These are phyloP conservation scores for Unio pictorum DNA, from an alignment of 2,888 invertebrate genomes.

Conservation along the genomic window DNA sequence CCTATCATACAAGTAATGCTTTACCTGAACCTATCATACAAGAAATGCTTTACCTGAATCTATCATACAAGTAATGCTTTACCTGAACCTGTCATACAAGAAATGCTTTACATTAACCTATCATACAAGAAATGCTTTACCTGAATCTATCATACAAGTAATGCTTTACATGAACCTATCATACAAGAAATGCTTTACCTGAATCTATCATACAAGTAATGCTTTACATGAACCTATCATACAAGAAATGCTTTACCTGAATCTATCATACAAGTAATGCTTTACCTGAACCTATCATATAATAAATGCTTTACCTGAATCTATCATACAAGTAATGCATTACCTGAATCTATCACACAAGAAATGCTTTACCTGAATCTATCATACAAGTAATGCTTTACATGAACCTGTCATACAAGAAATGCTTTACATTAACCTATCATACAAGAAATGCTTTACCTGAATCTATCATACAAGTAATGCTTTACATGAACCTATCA, in stretches of 20 bases:
- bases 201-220: not conserved
- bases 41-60: conserved; percentile 16
- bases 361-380: too few relatives aligned
- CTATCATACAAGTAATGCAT: too few relatives aligned
- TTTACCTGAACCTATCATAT: conserved; percentile 15
- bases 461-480: too few relatives aligned
- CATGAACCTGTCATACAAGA: too few relatives aligned
- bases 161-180: conserved; percentile 15
- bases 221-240: conserved; percentile 16
- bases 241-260: conserved; percentile 16
- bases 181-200: conserved; percentile 15
- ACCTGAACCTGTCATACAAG: conserved; percentile 14
- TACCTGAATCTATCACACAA: too few relatives aligned
- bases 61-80: not conserved
- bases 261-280: not conserved
- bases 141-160: not conserved
- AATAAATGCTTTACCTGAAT: conserved; percentile 16
- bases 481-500: too few relatives aligned
- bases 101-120: conserved; percentile 14
- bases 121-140: conserved; percentile 11
- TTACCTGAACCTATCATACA: conserved; percentile 16
- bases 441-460: too few relatives aligned
- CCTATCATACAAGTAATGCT: not conserved
- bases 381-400: too few relatives aligned
- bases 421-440: too few relatives aligned